phyloP scores from a whole-genome alignment of 1,140 invertebrate species.

The Rhagoletis zephyria region DNA sequence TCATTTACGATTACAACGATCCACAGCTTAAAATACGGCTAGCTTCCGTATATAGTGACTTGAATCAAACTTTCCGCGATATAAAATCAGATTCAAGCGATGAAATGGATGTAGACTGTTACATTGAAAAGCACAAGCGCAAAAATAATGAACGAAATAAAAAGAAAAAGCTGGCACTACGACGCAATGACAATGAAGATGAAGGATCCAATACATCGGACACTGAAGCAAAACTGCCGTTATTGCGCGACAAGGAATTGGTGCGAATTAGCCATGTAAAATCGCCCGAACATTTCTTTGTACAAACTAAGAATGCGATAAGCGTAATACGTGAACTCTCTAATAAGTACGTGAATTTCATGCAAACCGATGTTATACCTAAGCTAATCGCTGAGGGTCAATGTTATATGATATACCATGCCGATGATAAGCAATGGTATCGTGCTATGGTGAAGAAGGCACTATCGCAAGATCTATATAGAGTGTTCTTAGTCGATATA shows the following conservation, averaged over 20 bases:
- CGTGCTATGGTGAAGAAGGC: slow-evolving; percentile 53
- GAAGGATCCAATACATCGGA: not conserved
- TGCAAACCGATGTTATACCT: slow-evolving; percentile 23
- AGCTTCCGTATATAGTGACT: not conserved
- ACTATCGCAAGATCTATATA: slow-evolving; percentile 52
- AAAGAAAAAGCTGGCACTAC: not conserved
- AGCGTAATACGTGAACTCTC: slow-evolving; percentile 44
- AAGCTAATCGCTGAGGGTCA: slow-evolving; percentile 52
- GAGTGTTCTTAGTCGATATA: slow-evolving; percentile 57
- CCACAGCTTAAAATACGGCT: slow-evolving; percentile 24
- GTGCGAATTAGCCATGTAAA: slow-evolving; percentile 53
- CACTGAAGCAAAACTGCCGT: not conserved
- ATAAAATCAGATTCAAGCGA: not conserved
- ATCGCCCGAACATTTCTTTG: slow-evolving; percentile 54
- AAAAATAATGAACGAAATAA: slow-evolving; percentile 1
- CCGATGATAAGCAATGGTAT: slow-evolving; percentile 57
- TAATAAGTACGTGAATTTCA: slow-evolving; percentile 44
- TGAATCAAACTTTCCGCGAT: slow-evolving; percentile 7
- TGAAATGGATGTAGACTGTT: slow-evolving; percentile 10
- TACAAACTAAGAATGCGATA: slow-evolving; percentile 48
- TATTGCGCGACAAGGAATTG: slow-evolving; percentile 1
- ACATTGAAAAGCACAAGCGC: slow-evolving; percentile 18
- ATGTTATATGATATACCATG: slow-evolving; percentile 55
- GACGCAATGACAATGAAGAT: not conserved
- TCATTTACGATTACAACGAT: slow-evolving; percentile 32